These are phyloP conservation scores for Cotesia typhae DNA, from an alignment of 1,140 invertebrate species.

Conservation along the genomic window DNA sequence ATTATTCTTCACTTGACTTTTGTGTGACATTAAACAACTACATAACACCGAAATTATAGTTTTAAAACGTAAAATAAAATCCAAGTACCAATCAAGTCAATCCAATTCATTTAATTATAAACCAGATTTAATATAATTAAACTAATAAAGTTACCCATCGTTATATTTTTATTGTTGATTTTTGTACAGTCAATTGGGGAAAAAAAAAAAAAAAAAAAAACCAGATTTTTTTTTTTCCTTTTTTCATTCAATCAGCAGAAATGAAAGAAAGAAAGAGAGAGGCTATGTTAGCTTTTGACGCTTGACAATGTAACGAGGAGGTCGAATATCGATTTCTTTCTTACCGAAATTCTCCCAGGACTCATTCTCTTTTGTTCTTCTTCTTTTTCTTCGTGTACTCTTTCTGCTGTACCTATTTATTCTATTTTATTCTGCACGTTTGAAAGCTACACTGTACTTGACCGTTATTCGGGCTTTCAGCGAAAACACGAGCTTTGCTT, in stretches of 20 bases:
- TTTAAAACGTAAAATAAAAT: background rate
- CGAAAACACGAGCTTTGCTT: slow-evolving; percentile 16
- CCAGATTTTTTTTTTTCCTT: too few species aligned
- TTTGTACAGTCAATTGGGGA: background rate
- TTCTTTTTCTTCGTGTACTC: background rate
- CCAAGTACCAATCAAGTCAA: background rate
- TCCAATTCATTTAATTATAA: background rate
- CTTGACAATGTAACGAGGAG: slow-evolving; percentile 36
- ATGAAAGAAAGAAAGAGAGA: background rate
- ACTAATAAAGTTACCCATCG: too few species aligned
- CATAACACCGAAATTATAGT: too few species aligned
- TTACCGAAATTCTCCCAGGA: slow-evolving; percentile 35
- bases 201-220: background rate
- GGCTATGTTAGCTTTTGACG: background rate
- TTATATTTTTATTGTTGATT: too few species aligned
- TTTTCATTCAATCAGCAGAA: background rate
- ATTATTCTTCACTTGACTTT: background rate
- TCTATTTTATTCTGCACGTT: background rate
- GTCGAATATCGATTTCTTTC: slow-evolving; percentile 46
- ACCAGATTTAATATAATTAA: too few species aligned
- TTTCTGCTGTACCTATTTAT: background rate
- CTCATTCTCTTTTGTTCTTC: slow-evolving; percentile 8
- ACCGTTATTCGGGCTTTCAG: background rate
- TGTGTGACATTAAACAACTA: background rate
- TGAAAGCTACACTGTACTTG: background rate